Conservation (phyloP, 2,113 vertebrate species). For the Pavo muticus region DNA sequence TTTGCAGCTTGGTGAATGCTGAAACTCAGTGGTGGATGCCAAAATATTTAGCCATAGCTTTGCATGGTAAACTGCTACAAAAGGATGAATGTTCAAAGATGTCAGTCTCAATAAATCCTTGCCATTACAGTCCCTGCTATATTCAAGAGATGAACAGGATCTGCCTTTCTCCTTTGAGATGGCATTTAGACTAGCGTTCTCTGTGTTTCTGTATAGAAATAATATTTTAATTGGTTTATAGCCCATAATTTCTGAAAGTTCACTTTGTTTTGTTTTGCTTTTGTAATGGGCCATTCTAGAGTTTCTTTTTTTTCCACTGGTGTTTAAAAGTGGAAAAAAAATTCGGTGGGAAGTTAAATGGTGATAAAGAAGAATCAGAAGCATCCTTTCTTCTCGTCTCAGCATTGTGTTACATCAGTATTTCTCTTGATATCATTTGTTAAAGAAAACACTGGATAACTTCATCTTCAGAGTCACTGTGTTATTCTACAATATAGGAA, state of each 20-base stretch:
- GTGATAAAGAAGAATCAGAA: background rate
- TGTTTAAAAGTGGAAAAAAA: slow-evolving; percentile 5
- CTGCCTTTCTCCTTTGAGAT: background rate
- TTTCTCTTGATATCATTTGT: background rate
- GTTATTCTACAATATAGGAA: background rate
- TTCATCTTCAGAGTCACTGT: background rate
- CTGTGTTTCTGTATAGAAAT: background rate
- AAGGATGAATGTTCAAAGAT: slow-evolving; percentile 23
- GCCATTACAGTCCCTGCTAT: background rate
- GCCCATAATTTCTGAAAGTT: background rate
- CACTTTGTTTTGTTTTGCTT: background rate
- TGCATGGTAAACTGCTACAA: background rate
- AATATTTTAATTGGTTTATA: slow-evolving; percentile 23
- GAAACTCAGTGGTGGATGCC: background rate
- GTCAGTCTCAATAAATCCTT: slow-evolving; percentile 24
- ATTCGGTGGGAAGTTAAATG: background rate
- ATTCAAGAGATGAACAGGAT: background rate
- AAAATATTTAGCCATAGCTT: background rate
- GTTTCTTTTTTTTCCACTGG: background rate
- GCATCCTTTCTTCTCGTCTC: background rate
- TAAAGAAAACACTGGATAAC: background rate
- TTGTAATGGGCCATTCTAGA: background rate
- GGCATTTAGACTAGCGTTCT: background rate
- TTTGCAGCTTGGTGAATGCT: background rate
- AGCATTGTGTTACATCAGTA: background rate